Evolutionary conservation across 2,113 vertebrate genomes (phyloP).

Genomic region (Falco punctatus): DNA sequence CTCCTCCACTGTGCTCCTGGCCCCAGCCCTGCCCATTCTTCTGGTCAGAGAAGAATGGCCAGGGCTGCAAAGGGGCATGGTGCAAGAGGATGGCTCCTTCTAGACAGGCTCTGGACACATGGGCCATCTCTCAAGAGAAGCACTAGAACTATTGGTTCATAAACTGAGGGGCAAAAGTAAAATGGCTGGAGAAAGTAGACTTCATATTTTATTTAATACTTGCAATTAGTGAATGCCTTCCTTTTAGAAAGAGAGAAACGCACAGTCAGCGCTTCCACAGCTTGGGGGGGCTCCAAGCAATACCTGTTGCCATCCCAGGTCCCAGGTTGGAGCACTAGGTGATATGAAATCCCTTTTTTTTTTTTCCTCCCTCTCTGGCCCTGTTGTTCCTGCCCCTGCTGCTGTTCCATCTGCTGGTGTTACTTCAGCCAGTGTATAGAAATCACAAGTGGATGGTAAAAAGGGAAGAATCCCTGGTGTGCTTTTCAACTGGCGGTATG

Average conservation of each 20-base stretch:
- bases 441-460: neutral
- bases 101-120: neutral
- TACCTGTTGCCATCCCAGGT: neutral
- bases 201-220: neutral
- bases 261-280: neutral
- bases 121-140: neutral
- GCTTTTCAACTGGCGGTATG: neutral
- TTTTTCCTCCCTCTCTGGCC: neutral
- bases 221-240: neutral
- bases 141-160: neutral
- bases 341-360: neutral
- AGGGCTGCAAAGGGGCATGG: neutral
- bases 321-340: neutral
- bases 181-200: neutral
- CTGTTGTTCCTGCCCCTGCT: neutral
- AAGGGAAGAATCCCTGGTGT: neutral
- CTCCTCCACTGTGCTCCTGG: neutral
- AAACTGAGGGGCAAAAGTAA: neutral
- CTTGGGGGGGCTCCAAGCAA: neutral
- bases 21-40: rapidly evolving
- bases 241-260: neutral
- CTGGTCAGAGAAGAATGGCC: neutral
- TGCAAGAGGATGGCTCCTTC: neutral
- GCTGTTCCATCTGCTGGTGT: rapidly evolving
- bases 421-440: neutral